Evolutionary conservation across 2,113 vertebrate species (phyloP), one percentile per base, ranked within the genome.

Genomic region (Spheniscus mendiculus): DNA sequence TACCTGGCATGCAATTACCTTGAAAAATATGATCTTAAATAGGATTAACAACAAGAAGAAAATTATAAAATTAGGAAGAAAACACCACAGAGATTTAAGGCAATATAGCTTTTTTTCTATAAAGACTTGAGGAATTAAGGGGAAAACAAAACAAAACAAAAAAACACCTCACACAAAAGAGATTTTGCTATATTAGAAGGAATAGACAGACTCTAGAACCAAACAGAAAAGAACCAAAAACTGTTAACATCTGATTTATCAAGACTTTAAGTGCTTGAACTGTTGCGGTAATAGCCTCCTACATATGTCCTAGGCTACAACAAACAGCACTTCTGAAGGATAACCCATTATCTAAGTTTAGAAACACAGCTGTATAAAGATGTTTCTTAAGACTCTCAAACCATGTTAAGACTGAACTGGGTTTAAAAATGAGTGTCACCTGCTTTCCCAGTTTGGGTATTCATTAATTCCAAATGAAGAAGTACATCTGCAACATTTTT

Each of bases 1-100:
- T 94, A 93, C 45, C 27, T 98, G 95, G 92, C 94, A 96, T 71
- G 29, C 14, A 87, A 77, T 89, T 93, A 69, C 69, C 30, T 95
- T 89, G 77, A 96, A 96, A 93, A 93, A 81, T 89, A 63, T 45
- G 12, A 76, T 59, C 23, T 49, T 89, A 88, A 65, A 83, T 49
- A 92, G 42, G 14, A 49, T 59, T 80, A 91, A 71, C 9, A 91
- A 53, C 3, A 93, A 85, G 49, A 85, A 91, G 27, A 88, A 82
- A 89, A 95, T 83, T 61, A 71, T 23, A 85, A 95, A 96, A 94
- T 95, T 70, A 82, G 6, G 80, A 96, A 77, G 86, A 90, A 95
- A 97, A 95, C 63, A 96, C 56, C 29, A 61, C 45, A 56, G 56
- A 90, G 49, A 73, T 71, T 94, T 78, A 89, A 92, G 13, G 58